phyloP scores from a whole-genome alignment of 2,113 vertebrate genomes.

The Colinus virginianus region DNA sequence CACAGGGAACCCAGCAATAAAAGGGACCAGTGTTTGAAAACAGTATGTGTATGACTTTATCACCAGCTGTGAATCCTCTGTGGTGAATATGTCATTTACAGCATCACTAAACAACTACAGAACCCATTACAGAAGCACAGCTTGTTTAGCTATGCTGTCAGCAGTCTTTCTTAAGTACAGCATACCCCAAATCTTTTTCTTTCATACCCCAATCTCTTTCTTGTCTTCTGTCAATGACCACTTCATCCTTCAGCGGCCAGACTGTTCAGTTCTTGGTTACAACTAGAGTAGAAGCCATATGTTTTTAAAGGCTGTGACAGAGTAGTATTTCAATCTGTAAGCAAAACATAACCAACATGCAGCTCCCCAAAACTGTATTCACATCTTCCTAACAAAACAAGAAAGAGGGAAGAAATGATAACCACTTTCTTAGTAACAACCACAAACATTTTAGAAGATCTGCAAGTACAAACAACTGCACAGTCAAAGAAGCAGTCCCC shows the following conservation, averaged over 20 bases:
- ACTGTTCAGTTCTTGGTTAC: background rate
- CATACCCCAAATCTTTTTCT: slow-evolving; percentile 30
- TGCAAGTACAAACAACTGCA: background rate
- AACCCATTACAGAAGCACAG: slow-evolving; percentile 26
- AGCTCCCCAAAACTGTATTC: background rate
- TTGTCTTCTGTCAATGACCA: background rate
- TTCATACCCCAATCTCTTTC: no score
- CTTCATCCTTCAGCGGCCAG: background rate
- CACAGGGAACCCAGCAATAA: background rate
- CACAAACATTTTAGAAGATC: background rate
- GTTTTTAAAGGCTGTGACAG: background rate
- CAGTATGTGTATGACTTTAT: background rate
- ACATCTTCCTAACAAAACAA: background rate
- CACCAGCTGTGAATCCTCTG: slow-evolving; percentile 23
- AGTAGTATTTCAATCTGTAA: background rate
- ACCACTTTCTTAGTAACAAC: background rate
- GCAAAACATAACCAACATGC: background rate
- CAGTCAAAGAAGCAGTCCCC: background rate
- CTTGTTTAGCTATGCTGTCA: slow-evolving; percentile 19
- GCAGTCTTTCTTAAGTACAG: background rate
- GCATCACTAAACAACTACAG: background rate
- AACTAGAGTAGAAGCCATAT: background rate
- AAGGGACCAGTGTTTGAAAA: slow-evolving; percentile 22
- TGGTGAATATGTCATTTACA: slow-evolving; percentile 23
- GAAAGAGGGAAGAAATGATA: background rate